phyloP scores from a whole-genome alignment of 2,797 vertebrate genomes.

The Pseudochirops corinnae region DNA sequence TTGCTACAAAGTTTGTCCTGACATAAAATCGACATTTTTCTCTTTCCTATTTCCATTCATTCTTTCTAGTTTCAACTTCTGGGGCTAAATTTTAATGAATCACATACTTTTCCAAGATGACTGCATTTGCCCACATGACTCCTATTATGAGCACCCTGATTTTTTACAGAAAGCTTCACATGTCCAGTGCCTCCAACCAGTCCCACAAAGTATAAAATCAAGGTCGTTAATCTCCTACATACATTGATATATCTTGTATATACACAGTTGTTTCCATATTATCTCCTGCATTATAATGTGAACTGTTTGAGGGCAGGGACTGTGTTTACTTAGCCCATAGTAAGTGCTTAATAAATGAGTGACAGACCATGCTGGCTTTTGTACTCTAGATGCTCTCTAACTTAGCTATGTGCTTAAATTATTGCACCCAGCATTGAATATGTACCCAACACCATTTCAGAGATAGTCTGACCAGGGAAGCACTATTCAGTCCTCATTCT shows the following conservation, averaged over 20 bases:
- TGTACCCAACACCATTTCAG: too few species aligned
- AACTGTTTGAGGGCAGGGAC: too few species aligned
- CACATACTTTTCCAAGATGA: neutral
- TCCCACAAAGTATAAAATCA: neutral
- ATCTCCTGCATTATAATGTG: too few species aligned
- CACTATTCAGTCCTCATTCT: too few species aligned
- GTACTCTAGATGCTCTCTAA: too few species aligned
- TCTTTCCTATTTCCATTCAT: neutral
- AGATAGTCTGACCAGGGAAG: too few species aligned
- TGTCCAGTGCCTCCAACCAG: neutral
- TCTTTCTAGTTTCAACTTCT: neutral
- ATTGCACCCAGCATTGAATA: too few species aligned
- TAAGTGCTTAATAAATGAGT: neutral
- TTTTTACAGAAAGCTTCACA: neutral
- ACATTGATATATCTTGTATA: too few species aligned
- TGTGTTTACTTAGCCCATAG: neutral
- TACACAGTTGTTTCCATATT: too few species aligned
- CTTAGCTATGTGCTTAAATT: too few species aligned
- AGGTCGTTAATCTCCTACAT: too few species aligned
- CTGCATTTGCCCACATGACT: neutral
- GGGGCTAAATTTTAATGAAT: neutral
- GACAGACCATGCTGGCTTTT: too few species aligned
- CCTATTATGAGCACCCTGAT: neutral
- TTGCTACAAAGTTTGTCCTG: neutral
- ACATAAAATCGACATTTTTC: neutral